Evolutionary conservation across 37 sponge, comb jelly and placozoan species (phyloP).

Genomic region (Amphimedon queenslandica): DNA sequence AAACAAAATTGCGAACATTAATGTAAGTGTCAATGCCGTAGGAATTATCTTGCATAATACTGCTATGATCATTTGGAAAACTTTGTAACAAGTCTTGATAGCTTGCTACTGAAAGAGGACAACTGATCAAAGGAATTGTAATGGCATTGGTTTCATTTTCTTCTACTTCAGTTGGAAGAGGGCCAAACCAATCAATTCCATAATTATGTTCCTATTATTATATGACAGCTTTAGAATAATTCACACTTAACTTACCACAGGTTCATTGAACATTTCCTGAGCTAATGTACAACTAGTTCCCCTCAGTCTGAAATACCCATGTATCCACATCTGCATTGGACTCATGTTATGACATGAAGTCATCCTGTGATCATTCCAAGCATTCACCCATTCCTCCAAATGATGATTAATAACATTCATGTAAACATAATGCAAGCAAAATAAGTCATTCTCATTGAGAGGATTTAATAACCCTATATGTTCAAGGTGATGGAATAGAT

Average conservation of each 20-base stretch:
- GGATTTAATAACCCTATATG: conserved; percentile 2
- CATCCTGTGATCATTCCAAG: conserved; percentile 23
- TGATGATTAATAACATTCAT: conserved; percentile 15
- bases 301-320: neutral
- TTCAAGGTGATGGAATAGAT: conserved; percentile 26
- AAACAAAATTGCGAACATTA: neutral
- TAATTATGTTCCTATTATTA: neutral
- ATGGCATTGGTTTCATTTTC: conserved; percentile 9
- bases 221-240: neutral
- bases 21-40: conserved; percentile 18
- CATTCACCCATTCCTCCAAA: conserved; percentile 10
- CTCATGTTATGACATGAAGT: neutral
- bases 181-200: conserved; percentile 30
- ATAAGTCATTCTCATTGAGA: conserved; percentile 14
- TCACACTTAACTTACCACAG: neutral
- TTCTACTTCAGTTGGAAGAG: neutral
- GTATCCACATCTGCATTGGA: conserved; percentile 18
- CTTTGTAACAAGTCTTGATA: neutral
- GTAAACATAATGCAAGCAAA: conserved; percentile 26
- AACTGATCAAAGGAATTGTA: neutral
- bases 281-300: neutral
- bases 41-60: neutral
- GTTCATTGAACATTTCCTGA: neutral
- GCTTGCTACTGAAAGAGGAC: conserved; percentile 8
- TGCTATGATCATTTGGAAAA: neutral